These are phyloP conservation scores for Thera britannica DNA, from an alignment of 2,888 invertebrate genomes.

Conservation along the genomic window DNA sequence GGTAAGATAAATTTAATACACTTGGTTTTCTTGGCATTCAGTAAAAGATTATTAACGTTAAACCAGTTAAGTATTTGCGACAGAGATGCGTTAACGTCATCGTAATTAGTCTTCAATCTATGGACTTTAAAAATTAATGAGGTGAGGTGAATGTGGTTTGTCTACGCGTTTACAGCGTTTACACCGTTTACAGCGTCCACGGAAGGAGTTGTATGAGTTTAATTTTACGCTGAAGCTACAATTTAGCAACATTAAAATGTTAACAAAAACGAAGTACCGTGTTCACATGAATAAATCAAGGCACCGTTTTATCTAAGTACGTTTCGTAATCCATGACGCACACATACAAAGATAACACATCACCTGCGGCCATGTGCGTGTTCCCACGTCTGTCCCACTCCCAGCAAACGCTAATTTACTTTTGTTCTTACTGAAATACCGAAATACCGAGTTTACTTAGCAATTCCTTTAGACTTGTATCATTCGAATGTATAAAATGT, in stretches of 20 bases:
- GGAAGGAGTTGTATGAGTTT: no score
- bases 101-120: no score
- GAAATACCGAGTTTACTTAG: constrained; percentile 60
- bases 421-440: constrained; percentile 70
- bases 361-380: constrained; percentile 61
- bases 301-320: constrained; percentile 18
- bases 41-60: no score
- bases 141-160: no score
- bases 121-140: no score
- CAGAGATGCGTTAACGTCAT: no score
- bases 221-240: no score
- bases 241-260: neutral
- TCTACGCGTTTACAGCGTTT: no score
- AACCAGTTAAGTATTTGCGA: no score
- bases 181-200: no score
- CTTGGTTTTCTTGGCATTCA: no score
- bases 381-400: constrained; percentile 60
- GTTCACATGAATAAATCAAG: constrained; percentile 17
- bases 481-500: constrained; percentile 61
- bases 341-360: constrained; percentile 33
- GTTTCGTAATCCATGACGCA: constrained; percentile 36
- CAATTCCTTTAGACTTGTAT: constrained; percentile 60
- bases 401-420: constrained; percentile 67
- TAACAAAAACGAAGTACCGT: neutral
- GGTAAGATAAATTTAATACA: no score